Percentiles rank a stretch among this genome's conserved stretches.
These are phyloP conservation scores for Mormyrus hasselquistii DNA, from an alignment of 2,797 vertebrate species.

Conservation along the genomic window DNA sequence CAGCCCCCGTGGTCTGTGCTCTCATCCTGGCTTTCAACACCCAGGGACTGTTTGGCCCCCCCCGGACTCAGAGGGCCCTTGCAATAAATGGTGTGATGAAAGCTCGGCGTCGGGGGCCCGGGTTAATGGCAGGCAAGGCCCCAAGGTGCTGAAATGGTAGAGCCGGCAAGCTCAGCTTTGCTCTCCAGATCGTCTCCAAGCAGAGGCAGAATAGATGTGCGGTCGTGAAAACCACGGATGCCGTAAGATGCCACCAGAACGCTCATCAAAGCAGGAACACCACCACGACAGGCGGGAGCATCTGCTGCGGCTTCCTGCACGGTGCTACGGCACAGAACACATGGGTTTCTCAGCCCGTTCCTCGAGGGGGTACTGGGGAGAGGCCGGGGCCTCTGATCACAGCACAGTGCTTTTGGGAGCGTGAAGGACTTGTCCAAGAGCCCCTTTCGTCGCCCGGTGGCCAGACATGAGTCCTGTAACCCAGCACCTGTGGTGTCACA, in stretches of 20 bases:
- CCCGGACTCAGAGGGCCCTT: background rate
- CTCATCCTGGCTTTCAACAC: conserved; percentile 7
- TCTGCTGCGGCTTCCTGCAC: background rate
- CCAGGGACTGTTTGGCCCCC: background rate
- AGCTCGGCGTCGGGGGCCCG: background rate
- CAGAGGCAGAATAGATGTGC: background rate
- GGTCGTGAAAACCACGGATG: background rate
- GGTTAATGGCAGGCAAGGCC: conserved; percentile 6
- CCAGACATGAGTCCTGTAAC: conserved; percentile 25
- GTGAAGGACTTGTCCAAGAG: too few species aligned
- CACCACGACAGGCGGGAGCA: background rate
- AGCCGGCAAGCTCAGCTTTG: background rate
- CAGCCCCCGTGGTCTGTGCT: background rate
- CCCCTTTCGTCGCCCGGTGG: background rate
- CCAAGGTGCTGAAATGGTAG: conserved; percentile 2
- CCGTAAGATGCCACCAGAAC: background rate
- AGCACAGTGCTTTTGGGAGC: conserved; percentile 21
- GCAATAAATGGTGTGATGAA: background rate
- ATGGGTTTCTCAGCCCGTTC: background rate
- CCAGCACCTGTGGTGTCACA: conserved; percentile 25
- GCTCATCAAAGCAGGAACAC: background rate
- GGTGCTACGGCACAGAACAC: background rate
- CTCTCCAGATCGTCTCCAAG: conserved; percentile 23
- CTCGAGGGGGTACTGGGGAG: background rate
- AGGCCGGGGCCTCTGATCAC: background rate